Evolutionary conservation across 2,888 invertebrate genomes (phyloP), one percentile per base, ranked within the genome.

Genomic region (Eilema sororculum): DNA sequence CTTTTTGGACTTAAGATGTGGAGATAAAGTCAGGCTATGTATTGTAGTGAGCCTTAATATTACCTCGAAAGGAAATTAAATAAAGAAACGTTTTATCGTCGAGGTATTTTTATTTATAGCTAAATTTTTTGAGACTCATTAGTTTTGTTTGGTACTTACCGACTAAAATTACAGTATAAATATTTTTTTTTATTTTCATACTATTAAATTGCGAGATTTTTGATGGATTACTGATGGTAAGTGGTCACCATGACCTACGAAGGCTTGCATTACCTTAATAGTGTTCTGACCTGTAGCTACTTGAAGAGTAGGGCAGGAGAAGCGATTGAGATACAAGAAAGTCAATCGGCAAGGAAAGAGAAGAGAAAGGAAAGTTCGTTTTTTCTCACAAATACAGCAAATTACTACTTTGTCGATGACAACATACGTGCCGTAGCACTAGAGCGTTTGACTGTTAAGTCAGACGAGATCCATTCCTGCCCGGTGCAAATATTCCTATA

Each of bases 1-100:
- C 75, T 78, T 81, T 79, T 76, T 72, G 61, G 71, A 73, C 68
- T 80, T 72, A 68, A 77, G 78, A 79, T 79, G 33, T 69, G n/a
- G 20, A 73, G 73, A 79, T 72, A 73, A 69, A 60, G 65, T 62
- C 52, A 65, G 60, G 58, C 24, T 58, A 61, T 67, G 59, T 67
- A 67, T 69, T 28, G 30, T 67, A 72, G n/a, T 64, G 9, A 37
- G 25, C 0, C 24, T 33, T 16, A 13, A 20, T 25, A 30, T 68
- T 65, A 63, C 52, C 37, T 70, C 52, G 5, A 12, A 68, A 65
- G 68, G 63, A 66, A 75, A 72, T 72, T 64, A 8, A 59, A 67
- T 74, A 68, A 28, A 33, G 30, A 60, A 33, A 33, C 60, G 28
- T n/a, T 60, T 60, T 60, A 24, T 58, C 12, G 57, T 24, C 8